Evolutionary conservation across 2,113 vertebrate genomes (phyloP).

Genomic region (Podarcis raffonei): DNA sequence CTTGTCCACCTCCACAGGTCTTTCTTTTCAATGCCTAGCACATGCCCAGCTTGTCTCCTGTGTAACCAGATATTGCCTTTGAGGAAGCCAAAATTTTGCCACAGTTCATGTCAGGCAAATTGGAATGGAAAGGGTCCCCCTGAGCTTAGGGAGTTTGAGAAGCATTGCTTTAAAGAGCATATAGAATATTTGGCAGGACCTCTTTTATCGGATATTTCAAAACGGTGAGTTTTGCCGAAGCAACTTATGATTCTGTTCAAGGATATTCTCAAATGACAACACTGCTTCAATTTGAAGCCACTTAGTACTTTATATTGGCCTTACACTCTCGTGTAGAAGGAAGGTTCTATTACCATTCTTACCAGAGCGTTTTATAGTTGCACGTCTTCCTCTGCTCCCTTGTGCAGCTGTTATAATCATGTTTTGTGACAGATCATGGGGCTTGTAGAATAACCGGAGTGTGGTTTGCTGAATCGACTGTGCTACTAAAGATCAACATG

Average conservation of each 20-base stretch:
- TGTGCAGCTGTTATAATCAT: slow-evolving; percentile 52
- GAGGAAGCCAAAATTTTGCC: neutral
- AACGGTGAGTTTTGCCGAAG: neutral
- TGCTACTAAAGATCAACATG: slow-evolving; percentile 29
- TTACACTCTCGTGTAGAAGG: neutral
- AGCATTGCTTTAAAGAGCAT: neutral
- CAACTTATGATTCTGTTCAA: neutral
- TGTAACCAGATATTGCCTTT: neutral
- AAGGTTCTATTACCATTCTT: slow-evolving; percentile 34
- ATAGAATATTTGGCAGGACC: neutral
- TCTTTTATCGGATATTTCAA: slow-evolving; percentile 1
- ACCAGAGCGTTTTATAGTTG: slow-evolving; percentile 23
- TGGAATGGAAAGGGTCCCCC: neutral
- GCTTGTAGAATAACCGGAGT: slow-evolving; percentile 26
- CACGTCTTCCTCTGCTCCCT: slow-evolving; percentile 45
- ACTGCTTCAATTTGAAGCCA: neutral
- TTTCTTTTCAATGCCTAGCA: neutral
- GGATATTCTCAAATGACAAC: slow-evolving; percentile 12
- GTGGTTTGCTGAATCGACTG: slow-evolving; percentile 40
- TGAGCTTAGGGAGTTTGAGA: neutral
- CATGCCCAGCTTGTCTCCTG: too few species aligned
- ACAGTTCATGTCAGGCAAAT: neutral
- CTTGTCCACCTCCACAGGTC: neutral
- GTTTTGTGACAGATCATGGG: slow-evolving; percentile 36
- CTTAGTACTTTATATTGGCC: neutral